A percentile compares a stretch with the other conserved stretches of the same genome.
Conservation (phyloP, 1,140 invertebrate genomes). For the Macrobrachium rosenbergii region DNA sequence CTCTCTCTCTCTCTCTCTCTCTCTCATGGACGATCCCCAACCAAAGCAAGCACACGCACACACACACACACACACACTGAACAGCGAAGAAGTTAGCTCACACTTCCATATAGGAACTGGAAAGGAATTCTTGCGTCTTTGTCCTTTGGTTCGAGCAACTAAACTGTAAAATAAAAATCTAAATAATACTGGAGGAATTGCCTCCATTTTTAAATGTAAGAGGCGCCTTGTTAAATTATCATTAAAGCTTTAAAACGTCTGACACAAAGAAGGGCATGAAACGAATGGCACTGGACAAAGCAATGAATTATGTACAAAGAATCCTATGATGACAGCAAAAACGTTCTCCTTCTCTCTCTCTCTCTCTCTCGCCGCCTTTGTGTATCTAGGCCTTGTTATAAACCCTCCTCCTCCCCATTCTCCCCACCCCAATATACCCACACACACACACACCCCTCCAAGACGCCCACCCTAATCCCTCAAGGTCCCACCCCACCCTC, state of each 20-base stretch:
- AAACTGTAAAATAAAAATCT: too few species aligned
- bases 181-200: neutral
- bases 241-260: too few species aligned
- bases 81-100: too few species aligned
- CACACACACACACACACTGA: neutral
- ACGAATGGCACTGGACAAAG: neutral
- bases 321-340: neutral
- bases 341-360: conserved; percentile 1
- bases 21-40: neutral
- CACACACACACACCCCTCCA: neutral
- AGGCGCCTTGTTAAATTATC: too few species aligned
- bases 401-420: neutral
- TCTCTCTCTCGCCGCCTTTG: neutral
- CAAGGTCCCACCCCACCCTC: neutral
- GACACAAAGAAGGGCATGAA: too few species aligned
- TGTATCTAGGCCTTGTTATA: neutral
- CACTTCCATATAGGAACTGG: neutral
- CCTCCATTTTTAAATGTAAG: neutral
- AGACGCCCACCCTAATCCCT: neutral
- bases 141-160: too few species aligned
- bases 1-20: conserved; percentile 31
- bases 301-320: neutral
- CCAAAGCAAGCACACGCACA: neutral
- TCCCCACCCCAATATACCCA: neutral
- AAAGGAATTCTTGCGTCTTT: too few species aligned